Evolutionary conservation across 2,888 invertebrate genomes (phyloP).

Genomic region (Hanleya hanleyi): DNA sequence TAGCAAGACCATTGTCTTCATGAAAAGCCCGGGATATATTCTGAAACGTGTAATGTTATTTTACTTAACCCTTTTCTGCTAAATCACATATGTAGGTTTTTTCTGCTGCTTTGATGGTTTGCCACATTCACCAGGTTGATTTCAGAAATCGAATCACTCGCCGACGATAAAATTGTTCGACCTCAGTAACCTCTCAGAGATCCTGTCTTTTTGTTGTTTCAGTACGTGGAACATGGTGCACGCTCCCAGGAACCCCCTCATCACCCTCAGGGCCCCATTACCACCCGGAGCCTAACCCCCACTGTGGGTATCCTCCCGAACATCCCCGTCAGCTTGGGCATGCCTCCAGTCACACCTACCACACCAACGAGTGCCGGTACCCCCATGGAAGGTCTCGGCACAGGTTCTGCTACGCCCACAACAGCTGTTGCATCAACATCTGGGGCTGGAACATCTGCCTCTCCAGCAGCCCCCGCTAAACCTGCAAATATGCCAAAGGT

Average conservation of each 20-base stretch:
- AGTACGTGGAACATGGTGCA: constrained; percentile 92
- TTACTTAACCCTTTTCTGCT: no score
- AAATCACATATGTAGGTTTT: no score
- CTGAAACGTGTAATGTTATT: no score
- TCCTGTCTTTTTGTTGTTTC: no score
- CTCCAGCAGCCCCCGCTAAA: constrained; percentile 56
- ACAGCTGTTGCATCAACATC: constrained; percentile 42
- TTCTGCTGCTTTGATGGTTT: no score
- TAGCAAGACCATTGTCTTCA: no score
- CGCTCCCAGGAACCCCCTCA: constrained; percentile 91
- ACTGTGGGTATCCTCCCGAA: background rate
- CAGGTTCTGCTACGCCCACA: constrained; percentile 26
- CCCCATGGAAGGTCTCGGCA: constrained; percentile 5
- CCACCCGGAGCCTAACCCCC: constrained; percentile 4
- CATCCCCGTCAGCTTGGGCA: constrained; percentile 15
- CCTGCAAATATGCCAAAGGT: constrained; percentile 14
- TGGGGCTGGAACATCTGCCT: constrained; percentile 44
- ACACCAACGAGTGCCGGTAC: constrained; percentile 26
- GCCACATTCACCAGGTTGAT: no score
- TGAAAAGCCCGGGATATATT: no score
- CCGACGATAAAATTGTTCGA: no score
- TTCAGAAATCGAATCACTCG: no score
- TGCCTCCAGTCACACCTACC: constrained; percentile 18
- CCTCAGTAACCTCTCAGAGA: no score
- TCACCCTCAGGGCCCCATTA: constrained; percentile 6